Evolutionary conservation across 2,113 vertebrate species (phyloP), one percentile per base, ranked within the genome.

Genomic region (Todiramphus saurophagus): DNA sequence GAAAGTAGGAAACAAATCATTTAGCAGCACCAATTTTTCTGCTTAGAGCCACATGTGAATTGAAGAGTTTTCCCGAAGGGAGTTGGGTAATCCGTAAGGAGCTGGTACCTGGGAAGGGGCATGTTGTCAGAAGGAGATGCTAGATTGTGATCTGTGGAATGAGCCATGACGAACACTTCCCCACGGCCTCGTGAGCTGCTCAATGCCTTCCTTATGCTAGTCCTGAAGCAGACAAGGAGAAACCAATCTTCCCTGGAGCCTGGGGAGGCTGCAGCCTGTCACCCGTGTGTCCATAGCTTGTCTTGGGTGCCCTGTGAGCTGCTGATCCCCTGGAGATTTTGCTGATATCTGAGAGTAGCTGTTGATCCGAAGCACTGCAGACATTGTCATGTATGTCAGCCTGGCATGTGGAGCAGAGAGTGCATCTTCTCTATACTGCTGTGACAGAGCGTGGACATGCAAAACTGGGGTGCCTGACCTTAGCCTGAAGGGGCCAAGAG

Each of bases 1-100:
- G 67, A 73, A 84, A 87, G 80, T 35, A 84, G 91, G 83, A 96
- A 87, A 74, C 55, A 69, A 78, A 89, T 55, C 12, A 83, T 77
- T 79, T 66, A 84, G 87, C 62, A 63, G 92, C 76, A 70, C 41
- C 35, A 39, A 12, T 58, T 85, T 85, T 79, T 72, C 60, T 93
- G 69, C 74, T 69, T 50, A 53, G 5, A 62, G 83, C 83, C 72
- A 4, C 28, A 35, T 83, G 86, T 39, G 83, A n/a, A 84, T 85
- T 56, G 35, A 58, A 83, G 63, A 81, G 28, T 77, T 85, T 76
- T 63, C 53, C 83, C 83, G 41, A 3, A 48, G 95, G 84, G 81
- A 69, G 33, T 58, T 19, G 13, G 44, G 44, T 69, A 48, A 80
- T 90, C 63, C 44, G 16, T 37, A 35, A 5, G 6, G 23, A 66